Percentiles rank a stretch among this genome's conserved stretches.
Evolutionary conservation across 2,113 vertebrate genomes (phyloP).

Genomic region (Oenanthe melanoleuca): DNA sequence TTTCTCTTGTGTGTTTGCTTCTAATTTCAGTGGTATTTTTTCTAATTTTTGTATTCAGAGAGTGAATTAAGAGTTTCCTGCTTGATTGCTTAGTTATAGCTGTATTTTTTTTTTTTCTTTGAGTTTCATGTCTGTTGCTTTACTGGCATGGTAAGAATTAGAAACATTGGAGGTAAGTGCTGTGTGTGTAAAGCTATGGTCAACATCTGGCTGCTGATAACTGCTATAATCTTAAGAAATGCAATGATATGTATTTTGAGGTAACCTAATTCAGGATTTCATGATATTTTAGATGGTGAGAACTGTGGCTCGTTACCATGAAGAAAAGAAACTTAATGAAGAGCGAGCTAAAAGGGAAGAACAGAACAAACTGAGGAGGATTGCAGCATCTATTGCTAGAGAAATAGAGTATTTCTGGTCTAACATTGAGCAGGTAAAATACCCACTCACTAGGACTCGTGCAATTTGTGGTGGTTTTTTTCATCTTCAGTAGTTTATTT

Average conservation of each 20-base stretch:
- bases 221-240: background rate
- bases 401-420: conserved; percentile 94
- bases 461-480: background rate
- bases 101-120: background rate
- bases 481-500: background rate
- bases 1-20: background rate
- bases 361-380: conserved; percentile 83
- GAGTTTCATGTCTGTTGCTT: background rate
- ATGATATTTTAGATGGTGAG: conserved; percentile 82
- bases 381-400: conserved; percentile 87
- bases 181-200: background rate
- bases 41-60: background rate
- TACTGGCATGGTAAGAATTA: background rate
- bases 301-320: conserved; percentile 88
- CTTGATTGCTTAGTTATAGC: background rate
- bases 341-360: conserved; percentile 83
- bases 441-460: background rate
- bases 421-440: conserved; percentile 88
- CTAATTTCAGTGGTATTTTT: background rate
- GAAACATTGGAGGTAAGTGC: background rate
- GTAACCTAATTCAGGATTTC: background rate
- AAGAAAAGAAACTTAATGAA: conserved; percentile 83
- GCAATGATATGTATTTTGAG: background rate
- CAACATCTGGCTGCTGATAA: background rate
- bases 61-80: background rate